Base-by-base conservation (phyloP, 2,113 vertebrate genomes). In the Dasyornis broadbenti region DNA sequence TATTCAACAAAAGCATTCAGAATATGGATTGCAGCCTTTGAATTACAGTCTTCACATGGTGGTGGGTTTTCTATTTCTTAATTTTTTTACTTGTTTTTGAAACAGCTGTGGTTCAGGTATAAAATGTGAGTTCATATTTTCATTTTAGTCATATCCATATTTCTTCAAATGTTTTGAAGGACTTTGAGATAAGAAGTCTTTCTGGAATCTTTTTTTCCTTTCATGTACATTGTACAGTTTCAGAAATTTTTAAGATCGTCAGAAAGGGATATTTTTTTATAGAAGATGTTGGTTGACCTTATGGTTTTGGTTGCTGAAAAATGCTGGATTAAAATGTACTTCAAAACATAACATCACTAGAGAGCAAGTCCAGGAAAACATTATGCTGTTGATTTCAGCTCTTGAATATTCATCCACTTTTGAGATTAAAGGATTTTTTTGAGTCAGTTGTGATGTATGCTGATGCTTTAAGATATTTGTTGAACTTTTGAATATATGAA, bases 181-280 rank as follows among this genome's bases (percentile, higher is more conserved):
- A 50, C 15, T 75, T 85, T 28, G 68, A 80, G 56, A 84, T 78
- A 47, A 92, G 23, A 52, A 66, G 22, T 60, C 23, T 88, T 49
- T 72, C 26, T 85, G 68, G 42, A 30, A n/a, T 65, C 15, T 66
- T 87, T 56, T 75, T 42, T 76, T 22, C 26, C 13, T 80, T 81
- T 73, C n/a, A 31, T 61, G 24, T 61, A 24, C 19, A 6, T 35
- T 85, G 83, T 63, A 77, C 44, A 69, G 50, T 54, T 88, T 77
- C 42, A 57, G 61, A 85, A 60, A 50, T 56, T 82, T 72, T 68
- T 83, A 45, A 77, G 68, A 45, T 89, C 60, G 80, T 84, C 54
- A 92, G 68, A 89, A 70, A 91, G 60, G 73, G 33, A 8, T 91
- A 56, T 78, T 89, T 95, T 93, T 91, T 57, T 63, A 90, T 40